Conservation (phyloP, 2,797 vertebrate genomes). For the Picus viridis region DNA sequence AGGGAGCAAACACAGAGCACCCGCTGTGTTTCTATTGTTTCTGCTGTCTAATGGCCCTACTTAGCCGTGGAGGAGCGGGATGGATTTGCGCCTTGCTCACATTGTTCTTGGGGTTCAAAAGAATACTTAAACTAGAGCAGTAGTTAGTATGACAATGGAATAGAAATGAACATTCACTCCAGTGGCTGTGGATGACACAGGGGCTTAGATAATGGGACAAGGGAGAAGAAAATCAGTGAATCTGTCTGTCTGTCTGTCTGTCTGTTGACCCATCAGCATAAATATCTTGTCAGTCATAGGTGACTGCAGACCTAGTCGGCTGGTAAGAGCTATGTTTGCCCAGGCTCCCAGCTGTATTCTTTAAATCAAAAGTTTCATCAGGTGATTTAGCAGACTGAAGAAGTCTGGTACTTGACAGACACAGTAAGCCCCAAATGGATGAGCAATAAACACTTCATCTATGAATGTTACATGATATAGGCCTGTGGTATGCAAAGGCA, state of each 20-base stretch:
- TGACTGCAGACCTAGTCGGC: not conserved
- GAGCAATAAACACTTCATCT: not conserved
- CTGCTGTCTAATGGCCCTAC: conserved; percentile 69
- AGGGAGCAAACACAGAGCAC: conserved; percentile 61
- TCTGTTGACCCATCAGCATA: conserved; percentile 31
- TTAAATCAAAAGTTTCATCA: conserved; percentile 36
- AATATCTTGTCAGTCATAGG: conserved; percentile 41
- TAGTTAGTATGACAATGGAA: conserved; percentile 64
- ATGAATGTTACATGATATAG: not conserved
- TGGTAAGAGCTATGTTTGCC: rapidly evolving
- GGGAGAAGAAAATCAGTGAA: conserved; percentile 56
- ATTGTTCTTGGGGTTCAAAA: conserved; percentile 70
- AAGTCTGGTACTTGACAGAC: not conserved
- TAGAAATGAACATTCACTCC: conserved; percentile 64
- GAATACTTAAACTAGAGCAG: conserved; percentile 69
- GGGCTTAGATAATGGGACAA: conserved; percentile 31
- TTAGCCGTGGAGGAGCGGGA: conserved; percentile 60
- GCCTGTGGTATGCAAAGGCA: not conserved
- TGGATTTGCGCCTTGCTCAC: conserved; percentile 56
- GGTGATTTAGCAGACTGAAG: conserved; percentile 13
- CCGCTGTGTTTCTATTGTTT: conserved; percentile 66
- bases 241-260: conserved; percentile 33
- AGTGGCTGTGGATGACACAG: conserved; percentile 40
- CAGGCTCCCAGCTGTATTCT: not conserved
- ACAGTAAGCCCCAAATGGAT: not conserved